Evolutionary conservation across 2,113 vertebrate species (phyloP).

Genomic region (Phalacrocorax aristotelis): DNA sequence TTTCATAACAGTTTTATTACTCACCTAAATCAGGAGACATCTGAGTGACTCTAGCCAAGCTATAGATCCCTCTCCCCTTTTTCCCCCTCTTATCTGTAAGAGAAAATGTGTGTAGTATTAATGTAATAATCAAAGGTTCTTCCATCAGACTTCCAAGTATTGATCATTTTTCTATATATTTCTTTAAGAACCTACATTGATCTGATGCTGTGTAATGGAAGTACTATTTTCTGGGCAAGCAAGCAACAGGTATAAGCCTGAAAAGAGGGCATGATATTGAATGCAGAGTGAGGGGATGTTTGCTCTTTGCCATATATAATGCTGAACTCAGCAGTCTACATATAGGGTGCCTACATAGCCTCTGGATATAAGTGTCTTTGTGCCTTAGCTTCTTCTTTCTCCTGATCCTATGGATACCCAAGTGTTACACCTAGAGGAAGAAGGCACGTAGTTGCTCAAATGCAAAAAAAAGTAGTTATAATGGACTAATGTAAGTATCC

Average conservation of each 20-base stretch:
- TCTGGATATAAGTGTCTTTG: neutral
- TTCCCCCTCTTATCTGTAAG: neutral
- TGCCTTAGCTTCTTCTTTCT: neutral
- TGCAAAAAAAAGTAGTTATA: neutral
- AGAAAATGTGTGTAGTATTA: neutral
- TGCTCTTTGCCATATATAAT: neutral
- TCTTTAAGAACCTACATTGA: neutral
- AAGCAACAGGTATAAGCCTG: neutral
- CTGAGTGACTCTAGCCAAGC: neutral
- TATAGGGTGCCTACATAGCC: neutral
- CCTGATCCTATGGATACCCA: neutral
- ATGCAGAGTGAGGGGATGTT: neutral
- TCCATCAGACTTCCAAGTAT: neutral
- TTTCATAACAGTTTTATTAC: conserved; percentile 24
- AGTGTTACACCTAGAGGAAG: neutral
- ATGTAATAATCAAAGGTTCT: neutral
- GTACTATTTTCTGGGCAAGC: neutral
- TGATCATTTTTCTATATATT: neutral
- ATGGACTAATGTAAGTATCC: neutral
- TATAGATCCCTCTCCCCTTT: neutral
- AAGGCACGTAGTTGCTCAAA: neutral
- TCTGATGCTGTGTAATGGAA: neutral
- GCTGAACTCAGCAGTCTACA: neutral
- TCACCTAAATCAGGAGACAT: neutral
- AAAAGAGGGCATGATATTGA: neutral